Evolutionary conservation across 2,888 invertebrate genomes (phyloP), one percentile per base, ranked within the genome.

Genomic region (Apoda limacodes): DNA sequence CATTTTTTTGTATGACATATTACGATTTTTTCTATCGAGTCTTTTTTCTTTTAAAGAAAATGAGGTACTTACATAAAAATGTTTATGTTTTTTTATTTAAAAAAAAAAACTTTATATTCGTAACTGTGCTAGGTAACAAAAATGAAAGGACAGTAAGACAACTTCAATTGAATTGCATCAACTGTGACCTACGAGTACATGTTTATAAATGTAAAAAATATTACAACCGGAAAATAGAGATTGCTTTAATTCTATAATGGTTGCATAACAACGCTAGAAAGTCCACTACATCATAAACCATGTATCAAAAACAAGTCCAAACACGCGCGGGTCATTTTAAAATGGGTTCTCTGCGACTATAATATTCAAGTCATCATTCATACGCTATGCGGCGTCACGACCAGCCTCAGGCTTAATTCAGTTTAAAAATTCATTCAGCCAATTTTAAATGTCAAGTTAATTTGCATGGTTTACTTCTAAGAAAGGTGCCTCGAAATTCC

Each of bases 321-420:
- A 38, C 38, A 29, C 36, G 27, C 32, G 37, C 35, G 41, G 54
- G 40, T 49, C 60, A 44, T 14, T 20, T 35, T 42, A 40, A 7
- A 31, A 9, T 49, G 58, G 57, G 28, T 39, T 29, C 29, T 28
- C 37, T 34, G 34, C 43, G 30, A 32, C 34, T 38, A 35, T 39
- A 43, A 47, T 43, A 48, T 50, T 47, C 45, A 59, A 69, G 72
- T 66, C 71, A 76, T 76, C 74, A 63, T 66, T 75, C 72, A 72
- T 71, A 69, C 64, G 64, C 67, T 71, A 67, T 69, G 70, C 71
- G 62, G 52, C 58, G 70, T 74, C 76, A 76, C 76, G 78, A 71
- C 58, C 61, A 52, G 65, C 71, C 61, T 45, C 51, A 50, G 67
- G 75, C 68, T 65, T 70, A 65, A 66, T 65, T 67, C 62, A 74